phyloP scores from a whole-genome alignment of 2,797 vertebrate species.

The Pipistrellus pygmaeus region DNA sequence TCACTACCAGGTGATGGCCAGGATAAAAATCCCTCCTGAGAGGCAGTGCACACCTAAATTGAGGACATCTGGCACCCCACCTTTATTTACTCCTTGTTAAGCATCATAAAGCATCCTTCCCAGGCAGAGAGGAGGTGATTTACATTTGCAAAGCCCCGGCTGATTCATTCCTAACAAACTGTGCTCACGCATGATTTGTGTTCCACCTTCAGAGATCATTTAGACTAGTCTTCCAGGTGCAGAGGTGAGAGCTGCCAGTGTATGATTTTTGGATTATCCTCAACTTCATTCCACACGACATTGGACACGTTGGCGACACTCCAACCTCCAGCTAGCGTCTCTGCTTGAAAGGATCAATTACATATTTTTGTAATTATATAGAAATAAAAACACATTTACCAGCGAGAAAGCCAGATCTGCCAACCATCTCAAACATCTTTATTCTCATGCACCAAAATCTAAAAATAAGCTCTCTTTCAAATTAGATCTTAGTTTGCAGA shows the following conservation, averaged over 20 bases:
- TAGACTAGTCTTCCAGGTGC: slow-evolving; percentile 86
- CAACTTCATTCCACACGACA: slow-evolving; percentile 85
- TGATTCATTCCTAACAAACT: slow-evolving; percentile 83
- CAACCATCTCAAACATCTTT: slow-evolving; percentile 73
- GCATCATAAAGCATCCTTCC: slow-evolving; percentile 83
- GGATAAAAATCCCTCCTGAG: slow-evolving; percentile 77
- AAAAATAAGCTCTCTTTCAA: slow-evolving; percentile 75
- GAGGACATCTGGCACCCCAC: slow-evolving; percentile 78
- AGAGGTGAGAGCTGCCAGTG: slow-evolving; percentile 86
- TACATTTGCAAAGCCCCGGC: slow-evolving; percentile 80
- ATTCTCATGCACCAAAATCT: slow-evolving; percentile 40
- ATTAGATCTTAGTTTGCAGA: slow-evolving; percentile 42
- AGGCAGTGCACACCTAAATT: slow-evolving; percentile 73
- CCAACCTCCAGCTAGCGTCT: slow-evolving; percentile 77
- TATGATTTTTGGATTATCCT: slow-evolving; percentile 88
- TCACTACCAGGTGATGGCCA: slow-evolving; percentile 58
- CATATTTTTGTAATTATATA: slow-evolving; percentile 83
- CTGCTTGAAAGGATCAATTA: slow-evolving; percentile 84
- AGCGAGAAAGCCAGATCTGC: slow-evolving; percentile 60
- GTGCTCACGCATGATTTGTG: slow-evolving; percentile 84
- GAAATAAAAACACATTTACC: slow-evolving; percentile 79
- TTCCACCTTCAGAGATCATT: slow-evolving; percentile 85
- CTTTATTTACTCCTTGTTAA: slow-evolving; percentile 84
- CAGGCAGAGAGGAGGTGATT: slow-evolving; percentile 82
- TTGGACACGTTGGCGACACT: slow-evolving; percentile 79